Evolutionary conservation across 2,888 invertebrate genomes (phyloP).

Genomic region (Lasius fuliginosus): DNA sequence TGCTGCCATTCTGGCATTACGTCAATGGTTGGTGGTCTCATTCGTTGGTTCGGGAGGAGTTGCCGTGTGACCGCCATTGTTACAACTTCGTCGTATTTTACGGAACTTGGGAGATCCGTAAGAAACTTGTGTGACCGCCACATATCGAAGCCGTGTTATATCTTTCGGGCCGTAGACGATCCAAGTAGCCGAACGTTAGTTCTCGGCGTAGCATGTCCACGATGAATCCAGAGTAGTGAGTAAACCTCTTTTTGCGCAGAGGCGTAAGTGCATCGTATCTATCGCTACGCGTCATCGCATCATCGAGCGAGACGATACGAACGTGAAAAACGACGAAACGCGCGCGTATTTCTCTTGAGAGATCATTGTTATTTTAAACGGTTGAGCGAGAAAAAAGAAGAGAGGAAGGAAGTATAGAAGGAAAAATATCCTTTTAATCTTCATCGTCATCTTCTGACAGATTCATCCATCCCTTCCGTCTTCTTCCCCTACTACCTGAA

Average conservation of each 20-base stretch:
- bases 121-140: slow-evolving; percentile 52
- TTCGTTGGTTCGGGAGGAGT: slow-evolving; percentile 83
- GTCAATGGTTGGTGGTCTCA: slow-evolving; percentile 82
- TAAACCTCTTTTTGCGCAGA: slow-evolving; percentile 77
- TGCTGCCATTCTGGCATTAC: slow-evolving; percentile 83
- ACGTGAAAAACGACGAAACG: no score
- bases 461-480: slow-evolving; percentile 62
- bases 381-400: background rate
- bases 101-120: no score
- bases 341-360: background rate
- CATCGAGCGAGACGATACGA: background rate
- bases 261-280: slow-evolving; percentile 61
- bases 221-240: slow-evolving; percentile 87
- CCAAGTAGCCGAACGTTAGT: slow-evolving; percentile 62
- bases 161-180: slow-evolving; percentile 53
- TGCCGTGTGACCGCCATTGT: slow-evolving; percentile 83
- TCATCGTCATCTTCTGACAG: slow-evolving; percentile 69
- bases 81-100: slow-evolving; percentile 68
- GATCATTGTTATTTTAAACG: no score
- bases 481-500: slow-evolving; percentile 26
- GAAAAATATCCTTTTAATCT: slow-evolving; percentile 38
- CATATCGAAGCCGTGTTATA: slow-evolving; percentile 66
- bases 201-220: slow-evolving; percentile 85
- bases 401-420: accelerated
- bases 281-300: background rate